phyloP scores from a whole-genome alignment of 2,888 invertebrate genomes.

The Lepas anatifera region DNA sequence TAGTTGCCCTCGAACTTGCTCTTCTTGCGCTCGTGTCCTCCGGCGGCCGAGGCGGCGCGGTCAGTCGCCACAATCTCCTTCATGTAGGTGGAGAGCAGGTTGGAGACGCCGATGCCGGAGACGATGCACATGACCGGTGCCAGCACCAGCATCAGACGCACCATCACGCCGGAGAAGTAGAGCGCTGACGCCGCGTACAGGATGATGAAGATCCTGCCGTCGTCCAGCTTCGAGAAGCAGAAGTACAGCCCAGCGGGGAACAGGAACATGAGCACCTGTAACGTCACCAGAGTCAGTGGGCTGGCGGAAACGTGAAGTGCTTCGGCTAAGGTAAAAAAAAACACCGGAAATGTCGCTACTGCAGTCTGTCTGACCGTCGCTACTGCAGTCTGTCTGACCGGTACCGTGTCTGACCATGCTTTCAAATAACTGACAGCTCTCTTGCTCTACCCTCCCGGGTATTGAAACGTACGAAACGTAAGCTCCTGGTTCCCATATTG shows the following conservation, averaged over 20 bases:
- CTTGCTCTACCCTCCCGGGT: too few relatives aligned
- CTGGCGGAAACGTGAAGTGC: too few relatives aligned
- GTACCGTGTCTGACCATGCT: too few relatives aligned
- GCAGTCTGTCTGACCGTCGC: too few relatives aligned
- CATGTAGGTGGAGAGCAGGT: slow-evolving; percentile 69
- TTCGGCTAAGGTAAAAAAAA: too few relatives aligned
- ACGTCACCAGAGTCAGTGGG: too few relatives aligned
- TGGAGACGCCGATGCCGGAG: slow-evolving; percentile 87
- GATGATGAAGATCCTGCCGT: slow-evolving; percentile 94
- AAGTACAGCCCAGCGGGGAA: slow-evolving; percentile 95
- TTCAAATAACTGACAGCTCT: too few relatives aligned
- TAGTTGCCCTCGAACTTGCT: slow-evolving; percentile 43
- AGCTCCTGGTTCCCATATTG: too few relatives aligned
- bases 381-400: too few relatives aligned
- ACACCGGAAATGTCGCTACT: too few relatives aligned
- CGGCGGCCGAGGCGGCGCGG: not conserved
- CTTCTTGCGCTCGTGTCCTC: slow-evolving; percentile 27
- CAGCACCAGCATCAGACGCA: slow-evolving; percentile 91
- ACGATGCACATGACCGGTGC: slow-evolving; percentile 98
- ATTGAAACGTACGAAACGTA: too few relatives aligned
- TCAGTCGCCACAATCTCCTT: slow-evolving; percentile 46
- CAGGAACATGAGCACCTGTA: slow-evolving; percentile 88
- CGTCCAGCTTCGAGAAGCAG: slow-evolving; percentile 86
- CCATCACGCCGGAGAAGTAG: slow-evolving; percentile 99
- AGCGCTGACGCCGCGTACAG: slow-evolving; percentile 95